phyloP scores from a whole-genome alignment of 2,113 vertebrate genomes.

The Meleagris gallopavo region DNA sequence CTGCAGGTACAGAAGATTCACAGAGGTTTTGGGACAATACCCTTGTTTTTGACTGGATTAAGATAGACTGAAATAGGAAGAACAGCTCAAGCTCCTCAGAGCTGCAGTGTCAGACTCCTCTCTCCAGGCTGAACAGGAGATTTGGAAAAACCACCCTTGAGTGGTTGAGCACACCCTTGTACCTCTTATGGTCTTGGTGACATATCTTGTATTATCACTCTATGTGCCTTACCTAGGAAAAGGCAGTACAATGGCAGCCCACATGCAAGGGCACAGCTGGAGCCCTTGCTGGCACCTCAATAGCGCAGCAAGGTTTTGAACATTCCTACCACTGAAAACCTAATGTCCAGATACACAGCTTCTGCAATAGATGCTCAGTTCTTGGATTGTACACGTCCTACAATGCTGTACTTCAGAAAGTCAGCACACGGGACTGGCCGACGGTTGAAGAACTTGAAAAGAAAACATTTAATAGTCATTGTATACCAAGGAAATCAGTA shows the following conservation, averaged over 20 bases:
- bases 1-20: not conserved
- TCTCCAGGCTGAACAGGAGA: not conserved
- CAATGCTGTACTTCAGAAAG: too few species aligned
- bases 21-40: not conserved
- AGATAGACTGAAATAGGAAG: not conserved
- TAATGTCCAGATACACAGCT: not conserved
- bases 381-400: not conserved
- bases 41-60: not conserved
- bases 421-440: accelerated
- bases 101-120: not conserved
- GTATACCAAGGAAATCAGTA: not conserved
- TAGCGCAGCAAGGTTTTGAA: not conserved
- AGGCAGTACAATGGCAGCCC: not conserved
- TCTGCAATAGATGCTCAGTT: not conserved
- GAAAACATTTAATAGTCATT: not conserved
- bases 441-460: not conserved
- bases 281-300: not conserved
- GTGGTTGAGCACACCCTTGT: accelerated
- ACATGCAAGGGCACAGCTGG: not conserved
- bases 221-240: not conserved
- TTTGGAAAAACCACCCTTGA: accelerated
- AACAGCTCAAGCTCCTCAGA: not conserved
- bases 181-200: not conserved
- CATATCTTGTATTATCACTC: accelerated
- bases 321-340: not conserved